Percentiles rank a stretch among this genome's conserved stretches.
Evolutionary conservation across 2,888 invertebrate genomes (phyloP).

Genomic region (Drosophila greeni): DNA sequence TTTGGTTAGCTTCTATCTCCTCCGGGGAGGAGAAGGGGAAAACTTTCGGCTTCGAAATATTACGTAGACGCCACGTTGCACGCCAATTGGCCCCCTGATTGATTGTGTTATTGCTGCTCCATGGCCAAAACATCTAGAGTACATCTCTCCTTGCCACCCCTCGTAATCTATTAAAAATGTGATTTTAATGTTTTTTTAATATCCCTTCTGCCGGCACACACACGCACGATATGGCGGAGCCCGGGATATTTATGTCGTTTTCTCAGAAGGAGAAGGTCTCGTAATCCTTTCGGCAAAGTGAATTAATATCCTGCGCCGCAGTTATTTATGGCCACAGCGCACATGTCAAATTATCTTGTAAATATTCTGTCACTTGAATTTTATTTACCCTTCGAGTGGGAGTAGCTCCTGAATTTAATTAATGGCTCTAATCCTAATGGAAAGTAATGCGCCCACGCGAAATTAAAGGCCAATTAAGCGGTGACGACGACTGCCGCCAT

Average conservation of each 20-base stretch:
- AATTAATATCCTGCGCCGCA: constrained; percentile 19
- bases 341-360: constrained; percentile 49
- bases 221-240: constrained; percentile 21
- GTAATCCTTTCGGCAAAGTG: constrained; percentile 38
- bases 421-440: constrained; percentile 36
- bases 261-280: background rate
- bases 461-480: constrained; percentile 50
- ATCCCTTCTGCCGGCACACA: constrained; percentile 28
- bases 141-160: background rate
- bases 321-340: constrained; percentile 27
- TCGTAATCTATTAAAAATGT: constrained; percentile 60
- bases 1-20: background rate
- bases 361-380: constrained; percentile 40
- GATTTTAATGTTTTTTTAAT: constrained; percentile 63
- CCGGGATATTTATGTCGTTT: constrained; percentile 41
- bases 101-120: constrained; percentile 51
- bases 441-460: constrained; percentile 29
- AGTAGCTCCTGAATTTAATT: constrained; percentile 28
- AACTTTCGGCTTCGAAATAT: constrained; percentile 23
- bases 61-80: constrained; percentile 46
- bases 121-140: background rate
- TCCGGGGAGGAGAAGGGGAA: background rate
- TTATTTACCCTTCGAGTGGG: constrained; percentile 9
- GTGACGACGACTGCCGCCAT: constrained; percentile 24
- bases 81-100: constrained; percentile 48